Base-by-base conservation (phyloP, 2,888 invertebrate species). In the Chrysolina americana region DNA sequence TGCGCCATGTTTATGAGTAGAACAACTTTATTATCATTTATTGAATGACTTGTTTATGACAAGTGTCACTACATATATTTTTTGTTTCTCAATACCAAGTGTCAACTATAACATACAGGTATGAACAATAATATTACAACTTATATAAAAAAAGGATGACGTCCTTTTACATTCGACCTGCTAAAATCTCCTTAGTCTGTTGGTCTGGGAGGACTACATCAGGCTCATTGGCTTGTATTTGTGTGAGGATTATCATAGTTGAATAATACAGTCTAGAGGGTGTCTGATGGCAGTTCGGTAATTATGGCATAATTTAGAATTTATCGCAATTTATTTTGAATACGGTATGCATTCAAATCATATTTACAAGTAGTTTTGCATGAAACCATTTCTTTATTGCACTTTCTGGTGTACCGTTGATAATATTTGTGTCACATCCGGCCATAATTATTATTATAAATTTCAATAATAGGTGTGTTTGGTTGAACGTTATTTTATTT, bases 381-480 rank as follows among this genome's bases (percentile, higher is more conserved):
- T 66, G 66, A 66, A 15, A 17, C 4, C 50, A 28, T 50, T 50
- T 21, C 23, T 41, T 11, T 28, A n/a, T 13, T 66, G 50, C 23
- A 66, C 72, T 76, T 74, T 68, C 70, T 77, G 72, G 71, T 66
- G 73, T 75, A 76, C 76, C 68, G 65, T 63, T 63, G 73, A 78
- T 74, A 73, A 75, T 78, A 79, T 81, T 79, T 77, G 73, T 81
- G 78, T 79, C 79, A 79, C 71, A 78, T 79, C 80, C 79, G 74
- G 75, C 70, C 21, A 70, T 71, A 73, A 76, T 75, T 73, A 78
- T 75, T 53, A 75, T 76, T 76, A 48, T 72, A 78, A 75, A 73
- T 75, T 75, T 78, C 75, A 77, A 75, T 77, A 79, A 80, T 81
- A 80, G 78, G 80, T 75, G 80, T 79, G 80, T 80, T 80, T 79